Percentiles rank a stretch among this genome's conserved stretches.
Evolutionary conservation across 2,888 invertebrate genomes (phyloP).

Genomic region (Clistopyga incitator): DNA sequence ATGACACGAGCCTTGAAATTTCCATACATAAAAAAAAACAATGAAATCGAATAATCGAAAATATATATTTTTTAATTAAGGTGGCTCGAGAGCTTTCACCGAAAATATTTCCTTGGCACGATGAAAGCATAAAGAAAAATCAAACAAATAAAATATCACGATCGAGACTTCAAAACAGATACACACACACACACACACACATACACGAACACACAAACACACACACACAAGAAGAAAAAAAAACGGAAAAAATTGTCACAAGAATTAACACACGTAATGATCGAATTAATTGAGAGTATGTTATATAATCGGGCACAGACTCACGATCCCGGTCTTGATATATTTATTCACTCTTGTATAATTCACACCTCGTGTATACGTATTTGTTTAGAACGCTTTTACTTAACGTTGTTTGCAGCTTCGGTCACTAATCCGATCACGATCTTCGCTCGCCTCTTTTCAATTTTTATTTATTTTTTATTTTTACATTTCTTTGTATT

Average conservation of each 20-base stretch:
- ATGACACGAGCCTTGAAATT: constrained; percentile 52
- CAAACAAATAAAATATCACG: constrained; percentile 34
- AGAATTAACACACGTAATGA: constrained; percentile 51
- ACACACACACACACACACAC: constrained; percentile 37
- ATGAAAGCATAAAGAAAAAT: neutral
- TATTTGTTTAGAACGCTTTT: constrained; percentile 79
- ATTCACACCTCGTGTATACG: constrained; percentile 69
- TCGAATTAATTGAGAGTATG: constrained; percentile 60
- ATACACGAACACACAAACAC: constrained; percentile 35
- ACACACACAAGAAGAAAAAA: constrained; percentile 20
- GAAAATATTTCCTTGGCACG: constrained; percentile 25
- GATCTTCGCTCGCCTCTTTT: constrained; percentile 70
- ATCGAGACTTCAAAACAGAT: constrained; percentile 36
- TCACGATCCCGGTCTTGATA: constrained; percentile 64
- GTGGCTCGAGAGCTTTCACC: constrained; percentile 48
- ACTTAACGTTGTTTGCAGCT: constrained; percentile 80
- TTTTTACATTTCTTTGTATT: constrained; percentile 42
- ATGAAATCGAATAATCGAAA: neutral
- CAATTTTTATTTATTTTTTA: constrained; percentile 32
- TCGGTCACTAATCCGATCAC: constrained; percentile 78
- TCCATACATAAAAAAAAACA: constrained; percentile 11
- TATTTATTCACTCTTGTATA: constrained; percentile 63
- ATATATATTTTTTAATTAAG: constrained; percentile 4
- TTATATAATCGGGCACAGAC: constrained; percentile 63
- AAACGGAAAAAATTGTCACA: constrained; percentile 8